Conservation (phyloP, 2,888 invertebrate species). For the Drosophila multiciliata region DNA sequence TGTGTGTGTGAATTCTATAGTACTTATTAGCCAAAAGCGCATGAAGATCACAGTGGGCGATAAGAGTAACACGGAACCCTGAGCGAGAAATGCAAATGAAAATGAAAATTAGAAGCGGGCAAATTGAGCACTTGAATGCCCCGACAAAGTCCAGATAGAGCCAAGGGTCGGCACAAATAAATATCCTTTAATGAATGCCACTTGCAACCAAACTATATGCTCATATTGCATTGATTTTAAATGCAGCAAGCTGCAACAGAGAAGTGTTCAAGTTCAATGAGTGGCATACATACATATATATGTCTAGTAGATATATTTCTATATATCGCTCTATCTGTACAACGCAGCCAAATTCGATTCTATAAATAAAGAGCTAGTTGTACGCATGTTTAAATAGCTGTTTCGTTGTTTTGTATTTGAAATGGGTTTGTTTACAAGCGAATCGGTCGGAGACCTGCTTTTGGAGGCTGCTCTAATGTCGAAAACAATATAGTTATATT, state of each 20-base stretch:
- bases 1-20: conserved; percentile 23
- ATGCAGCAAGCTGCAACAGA: conserved; percentile 20
- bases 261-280: conserved; percentile 15
- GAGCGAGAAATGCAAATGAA: conserved; percentile 53
- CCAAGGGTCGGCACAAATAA: conserved; percentile 11
- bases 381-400: conserved; percentile 61
- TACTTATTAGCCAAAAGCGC: conserved; percentile 76
- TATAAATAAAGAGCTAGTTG: conserved; percentile 58
- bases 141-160: conserved; percentile 14
- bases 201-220: background rate
- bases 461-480: conserved; percentile 9
- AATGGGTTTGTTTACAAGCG: conserved; percentile 30
- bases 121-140: conserved; percentile 82
- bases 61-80: conserved; percentile 48
- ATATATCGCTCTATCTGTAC: conserved; percentile 7
- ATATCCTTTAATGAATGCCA: conserved; percentile 45
- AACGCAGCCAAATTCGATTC: conserved; percentile 26
- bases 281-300: background rate
- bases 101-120: conserved; percentile 61
- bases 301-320: background rate
- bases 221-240: conserved; percentile 21
- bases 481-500: background rate
- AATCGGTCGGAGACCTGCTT: conserved; percentile 5
- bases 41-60: conserved; percentile 76
- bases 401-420: conserved; percentile 23